These are phyloP conservation scores for Proteles cristata DNA, from an alignment of 2,113 vertebrate genomes.

Conservation along the genomic window DNA sequence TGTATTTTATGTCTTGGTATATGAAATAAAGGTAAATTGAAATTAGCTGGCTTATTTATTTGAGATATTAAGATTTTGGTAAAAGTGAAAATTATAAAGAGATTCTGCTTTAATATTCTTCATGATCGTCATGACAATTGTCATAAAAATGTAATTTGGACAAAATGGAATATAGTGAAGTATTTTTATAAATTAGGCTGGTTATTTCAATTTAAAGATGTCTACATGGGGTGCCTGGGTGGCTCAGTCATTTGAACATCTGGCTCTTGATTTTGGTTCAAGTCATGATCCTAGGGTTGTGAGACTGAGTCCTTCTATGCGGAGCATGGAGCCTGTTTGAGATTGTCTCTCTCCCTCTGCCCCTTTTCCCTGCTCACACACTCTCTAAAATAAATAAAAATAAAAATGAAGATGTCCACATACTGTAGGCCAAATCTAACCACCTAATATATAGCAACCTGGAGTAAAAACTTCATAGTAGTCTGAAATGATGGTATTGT, in stretches of 20 bases:
- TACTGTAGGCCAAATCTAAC: neutral
- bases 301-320: too few relatives aligned
- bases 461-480: neutral
- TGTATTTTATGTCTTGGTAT: conserved; percentile 37
- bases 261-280: too few relatives aligned
- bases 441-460: neutral
- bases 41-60: conserved; percentile 39
- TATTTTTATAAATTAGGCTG: neutral
- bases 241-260: too few relatives aligned
- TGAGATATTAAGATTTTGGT: conserved; percentile 50
- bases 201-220: neutral
- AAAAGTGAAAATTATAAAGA: conserved; percentile 25
- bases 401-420: neutral
- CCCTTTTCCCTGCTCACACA: too few relatives aligned
- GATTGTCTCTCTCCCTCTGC: too few relatives aligned
- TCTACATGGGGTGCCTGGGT: neutral
- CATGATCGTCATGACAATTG: neutral
- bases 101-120: neutral
- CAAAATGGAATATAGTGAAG: conserved; percentile 31
- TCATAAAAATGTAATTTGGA: conserved; percentile 25
- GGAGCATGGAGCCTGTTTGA: too few relatives aligned
- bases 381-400: too few relatives aligned
- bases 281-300: too few relatives aligned
- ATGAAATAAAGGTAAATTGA: conserved; percentile 43
- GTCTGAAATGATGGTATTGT: neutral